Evolutionary conservation across 2,797 vertebrate species (phyloP).

Genomic region (Sylvia borin): DNA sequence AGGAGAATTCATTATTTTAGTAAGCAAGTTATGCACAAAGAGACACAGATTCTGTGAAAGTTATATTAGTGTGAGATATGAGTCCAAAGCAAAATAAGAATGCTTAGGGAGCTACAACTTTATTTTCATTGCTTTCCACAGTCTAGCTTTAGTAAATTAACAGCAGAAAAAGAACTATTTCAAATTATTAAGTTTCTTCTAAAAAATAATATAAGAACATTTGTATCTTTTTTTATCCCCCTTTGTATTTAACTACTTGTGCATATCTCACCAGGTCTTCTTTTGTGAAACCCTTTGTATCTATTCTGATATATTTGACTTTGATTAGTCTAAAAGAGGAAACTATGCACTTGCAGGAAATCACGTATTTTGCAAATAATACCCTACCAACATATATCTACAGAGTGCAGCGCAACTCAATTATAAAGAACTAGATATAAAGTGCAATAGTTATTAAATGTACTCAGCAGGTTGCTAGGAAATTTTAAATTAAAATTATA

Average conservation of each 20-base stretch:
- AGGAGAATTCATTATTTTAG: constrained; percentile 19
- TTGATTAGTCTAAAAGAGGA: neutral
- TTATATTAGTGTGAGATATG: neutral
- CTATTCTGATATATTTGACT: neutral
- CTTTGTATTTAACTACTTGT: neutral
- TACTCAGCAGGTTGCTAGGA: neutral
- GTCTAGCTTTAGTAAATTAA: neutral
- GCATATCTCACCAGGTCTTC: neutral
- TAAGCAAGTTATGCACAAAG: neutral
- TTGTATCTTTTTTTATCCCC: neutral
- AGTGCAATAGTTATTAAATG: neutral
- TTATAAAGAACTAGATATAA: neutral
- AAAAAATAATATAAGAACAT: neutral
- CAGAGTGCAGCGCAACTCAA: neutral
- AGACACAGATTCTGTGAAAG: neutral
- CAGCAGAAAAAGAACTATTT: neutral
- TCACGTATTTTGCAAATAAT: neutral
- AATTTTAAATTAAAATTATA: neutral
- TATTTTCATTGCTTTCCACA: neutral
- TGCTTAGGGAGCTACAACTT: neutral
- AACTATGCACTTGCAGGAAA: neutral
- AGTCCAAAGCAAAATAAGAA: neutral
- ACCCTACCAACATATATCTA: neutral
- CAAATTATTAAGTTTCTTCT: neutral
- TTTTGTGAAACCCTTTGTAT: neutral